These are phyloP conservation scores for Xiphorhynchus elegans DNA, from an alignment of 2,113 vertebrate species.

Conservation along the genomic window DNA sequence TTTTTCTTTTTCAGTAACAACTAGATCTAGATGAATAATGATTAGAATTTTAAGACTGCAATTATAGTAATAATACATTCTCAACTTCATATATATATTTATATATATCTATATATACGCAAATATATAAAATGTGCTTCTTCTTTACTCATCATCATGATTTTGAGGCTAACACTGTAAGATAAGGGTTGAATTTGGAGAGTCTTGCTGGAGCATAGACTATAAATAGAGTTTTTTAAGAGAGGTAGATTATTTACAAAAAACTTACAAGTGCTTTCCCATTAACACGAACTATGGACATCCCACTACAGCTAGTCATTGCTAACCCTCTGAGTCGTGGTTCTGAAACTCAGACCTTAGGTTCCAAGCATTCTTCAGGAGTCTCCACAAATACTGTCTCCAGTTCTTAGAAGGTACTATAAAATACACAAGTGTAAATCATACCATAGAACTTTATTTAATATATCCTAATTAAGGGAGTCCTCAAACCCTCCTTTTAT, in stretches of 20 bases:
- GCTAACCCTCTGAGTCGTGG: background rate
- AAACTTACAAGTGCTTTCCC: background rate
- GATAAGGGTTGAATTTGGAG: background rate
- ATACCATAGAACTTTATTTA: background rate
- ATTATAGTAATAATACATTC: background rate
- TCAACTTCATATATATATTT: background rate
- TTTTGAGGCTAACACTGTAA: background rate
- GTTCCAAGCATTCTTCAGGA: background rate
- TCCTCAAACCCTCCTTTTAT: background rate
- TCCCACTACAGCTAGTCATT: fast-evolving
- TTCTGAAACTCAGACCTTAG: background rate
- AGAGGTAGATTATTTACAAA: background rate
- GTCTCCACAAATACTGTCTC: background rate
- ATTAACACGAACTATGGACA: background rate
- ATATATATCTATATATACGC: background rate
- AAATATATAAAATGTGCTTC: background rate
- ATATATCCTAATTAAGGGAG: background rate
- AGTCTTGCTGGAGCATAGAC: background rate
- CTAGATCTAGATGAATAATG: background rate
- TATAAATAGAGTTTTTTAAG: background rate
- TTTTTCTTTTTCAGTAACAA: background rate
- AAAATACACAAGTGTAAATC: background rate
- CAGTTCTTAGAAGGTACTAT: background rate
- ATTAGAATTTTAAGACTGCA: background rate
- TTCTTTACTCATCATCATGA: background rate